phyloP scores from a whole-genome alignment of 1,140 invertebrate species.

The Drosophila baimaii region DNA sequence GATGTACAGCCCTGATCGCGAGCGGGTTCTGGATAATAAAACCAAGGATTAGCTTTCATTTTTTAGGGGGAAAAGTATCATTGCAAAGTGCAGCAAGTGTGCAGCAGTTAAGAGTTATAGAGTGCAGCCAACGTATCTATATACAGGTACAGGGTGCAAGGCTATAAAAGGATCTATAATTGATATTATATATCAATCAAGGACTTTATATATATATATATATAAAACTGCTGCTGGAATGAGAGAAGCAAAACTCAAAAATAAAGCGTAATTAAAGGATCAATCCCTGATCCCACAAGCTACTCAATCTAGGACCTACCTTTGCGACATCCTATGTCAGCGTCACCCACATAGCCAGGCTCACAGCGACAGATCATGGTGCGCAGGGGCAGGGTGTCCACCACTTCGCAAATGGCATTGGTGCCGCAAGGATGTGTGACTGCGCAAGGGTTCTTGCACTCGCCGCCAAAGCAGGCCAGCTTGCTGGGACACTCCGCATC shows the following conservation, averaged over 20 bases:
- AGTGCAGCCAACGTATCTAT: constrained; percentile 68
- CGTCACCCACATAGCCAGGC: constrained; percentile 92
- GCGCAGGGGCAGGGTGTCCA: constrained; percentile 92
- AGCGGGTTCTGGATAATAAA: constrained; percentile 79
- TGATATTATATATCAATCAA: constrained; percentile 33
- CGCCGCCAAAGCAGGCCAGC: constrained; percentile 91
- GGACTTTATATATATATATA: constrained; percentile 36
- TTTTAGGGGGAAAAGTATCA: not conserved
- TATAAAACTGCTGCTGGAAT: constrained; percentile 62
- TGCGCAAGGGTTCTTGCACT: constrained; percentile 93
- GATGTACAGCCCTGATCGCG: constrained; percentile 88
- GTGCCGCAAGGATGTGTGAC: constrained; percentile 91
- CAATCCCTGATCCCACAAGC: not conserved
- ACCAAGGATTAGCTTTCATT: constrained; percentile 19
- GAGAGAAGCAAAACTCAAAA: constrained; percentile 73
- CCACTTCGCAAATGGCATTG: constrained; percentile 91
- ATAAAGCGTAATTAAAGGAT: constrained; percentile 39
- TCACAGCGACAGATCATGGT: constrained; percentile 94
- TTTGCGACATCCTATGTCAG: constrained; percentile 91
- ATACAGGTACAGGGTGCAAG: constrained; percentile 53
- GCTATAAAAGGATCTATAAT: constrained; percentile 29
- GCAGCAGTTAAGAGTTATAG: constrained; percentile 72
- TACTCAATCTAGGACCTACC: constrained; percentile 79
- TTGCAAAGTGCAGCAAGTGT: constrained; percentile 19
- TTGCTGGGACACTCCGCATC: constrained; percentile 94